phyloP scores from a whole-genome alignment of 2,888 invertebrate genomes.

The Eurois occulta region DNA sequence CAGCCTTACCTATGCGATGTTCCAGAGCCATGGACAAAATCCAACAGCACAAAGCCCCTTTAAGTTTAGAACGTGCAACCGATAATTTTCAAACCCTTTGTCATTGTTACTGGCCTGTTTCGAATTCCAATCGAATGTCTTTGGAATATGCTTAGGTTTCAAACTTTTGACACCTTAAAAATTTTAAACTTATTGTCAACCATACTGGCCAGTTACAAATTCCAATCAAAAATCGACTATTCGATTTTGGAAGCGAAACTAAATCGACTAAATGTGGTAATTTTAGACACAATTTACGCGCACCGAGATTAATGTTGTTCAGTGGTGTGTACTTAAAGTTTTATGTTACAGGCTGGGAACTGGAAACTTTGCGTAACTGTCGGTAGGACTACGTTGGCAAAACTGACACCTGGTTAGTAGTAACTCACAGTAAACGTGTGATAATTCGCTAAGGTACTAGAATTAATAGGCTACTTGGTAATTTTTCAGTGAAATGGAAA shows the following conservation, averaged over 20 bases:
- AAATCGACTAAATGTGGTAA: slow-evolving; percentile 64
- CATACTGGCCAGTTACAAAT: background rate
- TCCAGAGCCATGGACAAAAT: background rate
- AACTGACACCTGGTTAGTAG: slow-evolving; percentile 57
- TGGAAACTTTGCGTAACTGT: slow-evolving; percentile 68
- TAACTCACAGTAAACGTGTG: slow-evolving; percentile 35
- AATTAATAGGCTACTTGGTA: background rate
- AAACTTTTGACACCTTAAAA: background rate
- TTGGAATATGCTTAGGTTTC: background rate
- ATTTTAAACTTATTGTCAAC: background rate
- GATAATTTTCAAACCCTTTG: background rate
- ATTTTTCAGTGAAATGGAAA: background rate
- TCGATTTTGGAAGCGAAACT: slow-evolving; percentile 24
- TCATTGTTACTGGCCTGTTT: background rate
- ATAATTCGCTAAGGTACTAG: slow-evolving; percentile 27
- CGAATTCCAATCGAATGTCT: background rate
- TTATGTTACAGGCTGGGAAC: slow-evolving; percentile 76
- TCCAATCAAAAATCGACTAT: slow-evolving; percentile 2
- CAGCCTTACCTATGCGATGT: too few species aligned
- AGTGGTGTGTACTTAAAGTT: slow-evolving; percentile 74
- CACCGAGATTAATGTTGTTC: slow-evolving; percentile 68
- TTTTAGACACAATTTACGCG: slow-evolving; percentile 57
- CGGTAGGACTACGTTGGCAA: slow-evolving; percentile 57
- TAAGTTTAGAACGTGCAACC: background rate
- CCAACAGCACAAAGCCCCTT: background rate